Conservation (phyloP, 2,888 invertebrate genomes). For the Ceratothoa steindachneri region DNA sequence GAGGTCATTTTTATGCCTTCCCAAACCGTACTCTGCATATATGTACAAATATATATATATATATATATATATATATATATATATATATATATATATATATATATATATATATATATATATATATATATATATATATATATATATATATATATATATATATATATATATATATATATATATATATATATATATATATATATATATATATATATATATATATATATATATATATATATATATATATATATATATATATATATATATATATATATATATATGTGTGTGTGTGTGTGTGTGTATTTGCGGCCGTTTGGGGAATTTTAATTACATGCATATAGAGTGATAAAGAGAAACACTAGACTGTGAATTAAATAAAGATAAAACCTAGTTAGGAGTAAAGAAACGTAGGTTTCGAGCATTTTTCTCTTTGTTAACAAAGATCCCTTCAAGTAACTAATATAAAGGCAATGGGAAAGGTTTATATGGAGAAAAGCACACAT, state of each 20-base stretch:
- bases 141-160: slow-evolving; percentile 5
- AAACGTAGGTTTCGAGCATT: no score
- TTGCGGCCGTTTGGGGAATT: no score
- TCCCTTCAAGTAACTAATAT: no score
- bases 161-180: background rate
- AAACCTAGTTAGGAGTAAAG: no score
- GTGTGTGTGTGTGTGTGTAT: background rate
- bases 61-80: slow-evolving; percentile 27
- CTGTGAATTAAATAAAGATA: no score
- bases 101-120: slow-evolving; percentile 26
- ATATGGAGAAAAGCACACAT: no score
- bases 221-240: slow-evolving; percentile 5
- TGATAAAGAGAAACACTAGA: no score
- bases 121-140: slow-evolving; percentile 21
- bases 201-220: background rate
- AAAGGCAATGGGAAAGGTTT: no score
- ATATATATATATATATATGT: background rate
- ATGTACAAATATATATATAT: slow-evolving; percentile 28
- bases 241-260: slow-evolving; percentile 6
- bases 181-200: slow-evolving; percentile 2
- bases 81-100: slow-evolving; percentile 26
- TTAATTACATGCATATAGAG: no score
- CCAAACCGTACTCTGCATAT: slow-evolving; percentile 12
- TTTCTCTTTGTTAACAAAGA: no score
- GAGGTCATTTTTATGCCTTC: no score